phyloP scores from a whole-genome alignment of 1,140 invertebrate species.

The Acromyrmex heyeri region DNA sequence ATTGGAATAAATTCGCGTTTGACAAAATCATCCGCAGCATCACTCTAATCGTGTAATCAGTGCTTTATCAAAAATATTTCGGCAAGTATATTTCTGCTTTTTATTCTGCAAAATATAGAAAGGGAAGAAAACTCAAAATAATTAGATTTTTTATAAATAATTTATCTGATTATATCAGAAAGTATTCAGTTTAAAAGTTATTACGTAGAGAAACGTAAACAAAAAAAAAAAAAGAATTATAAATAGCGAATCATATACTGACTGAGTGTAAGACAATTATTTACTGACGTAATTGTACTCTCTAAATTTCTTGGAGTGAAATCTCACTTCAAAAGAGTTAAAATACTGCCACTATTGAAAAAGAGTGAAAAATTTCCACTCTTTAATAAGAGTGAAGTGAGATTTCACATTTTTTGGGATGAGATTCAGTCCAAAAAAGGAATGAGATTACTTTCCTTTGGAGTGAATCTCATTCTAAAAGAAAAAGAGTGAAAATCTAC shows the following conservation, averaged over 20 bases:
- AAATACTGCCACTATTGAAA: too few species aligned
- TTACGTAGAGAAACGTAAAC: background rate
- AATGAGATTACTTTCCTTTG: too few species aligned
- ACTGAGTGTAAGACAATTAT: too few species aligned
- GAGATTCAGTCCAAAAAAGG: too few species aligned
- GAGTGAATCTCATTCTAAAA: too few species aligned
- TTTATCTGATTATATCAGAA: background rate
- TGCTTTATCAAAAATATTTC: conserved; percentile 21
- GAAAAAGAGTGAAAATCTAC: too few species aligned
- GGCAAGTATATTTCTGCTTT: background rate
- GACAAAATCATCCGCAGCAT: conserved; percentile 10
- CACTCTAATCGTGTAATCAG: background rate
- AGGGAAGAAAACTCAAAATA: background rate
- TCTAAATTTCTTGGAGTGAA: too few species aligned
- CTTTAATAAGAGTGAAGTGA: too few species aligned
- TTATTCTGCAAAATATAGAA: background rate
- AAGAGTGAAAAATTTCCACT: too few species aligned
- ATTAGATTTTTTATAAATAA: background rate
- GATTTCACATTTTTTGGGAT: too few species aligned
- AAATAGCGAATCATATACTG: background rate
- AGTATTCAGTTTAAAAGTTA: background rate
- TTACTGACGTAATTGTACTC: background rate
- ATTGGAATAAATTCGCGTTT: conserved; percentile 50
- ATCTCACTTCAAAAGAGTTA: too few species aligned
- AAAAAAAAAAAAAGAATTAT: background rate